phyloP scores from a whole-genome alignment of 2,888 invertebrate genomes.

The Mimumesa dahlbomi region DNA sequence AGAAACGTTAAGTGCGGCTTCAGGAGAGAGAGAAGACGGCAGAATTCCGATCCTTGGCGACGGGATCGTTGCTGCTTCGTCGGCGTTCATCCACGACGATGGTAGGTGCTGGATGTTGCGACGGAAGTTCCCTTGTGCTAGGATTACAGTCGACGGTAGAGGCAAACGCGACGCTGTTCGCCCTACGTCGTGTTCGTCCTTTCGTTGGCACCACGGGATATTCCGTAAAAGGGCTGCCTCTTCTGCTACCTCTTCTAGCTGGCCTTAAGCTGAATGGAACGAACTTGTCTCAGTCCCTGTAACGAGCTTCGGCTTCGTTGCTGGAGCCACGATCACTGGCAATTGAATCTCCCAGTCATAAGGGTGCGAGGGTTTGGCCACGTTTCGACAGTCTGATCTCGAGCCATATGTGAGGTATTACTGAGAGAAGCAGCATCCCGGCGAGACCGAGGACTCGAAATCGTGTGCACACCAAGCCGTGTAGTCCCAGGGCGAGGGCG shows the following conservation, averaged over 20 bases:
- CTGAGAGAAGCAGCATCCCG: conserved; percentile 81
- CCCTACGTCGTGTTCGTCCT: conserved; percentile 42
- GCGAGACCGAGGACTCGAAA: conserved; percentile 81
- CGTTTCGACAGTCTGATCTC: conserved; percentile 81
- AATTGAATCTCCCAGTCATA: conserved; percentile 76
- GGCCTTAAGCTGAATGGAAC: conserved; percentile 73
- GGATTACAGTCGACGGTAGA: conserved; percentile 35
- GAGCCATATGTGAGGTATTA: conserved; percentile 82
- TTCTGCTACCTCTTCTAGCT: conserved; percentile 35
- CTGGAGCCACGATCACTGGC: conserved; percentile 53
- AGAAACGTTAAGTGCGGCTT: conserved; percentile 6
- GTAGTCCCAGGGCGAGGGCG: conserved; percentile 83
- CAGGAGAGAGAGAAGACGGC: conserved; percentile 49
- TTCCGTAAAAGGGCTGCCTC: conserved; percentile 27
- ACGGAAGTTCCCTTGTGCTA: conserved; percentile 3
- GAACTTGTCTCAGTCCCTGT: conserved; percentile 76
- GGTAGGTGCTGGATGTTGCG: conserved; percentile 2
- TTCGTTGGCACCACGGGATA: conserved; percentile 7
- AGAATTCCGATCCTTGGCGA: conserved; percentile 11
- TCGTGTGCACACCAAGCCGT: conserved; percentile 83
- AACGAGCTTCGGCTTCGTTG: conserved; percentile 54
- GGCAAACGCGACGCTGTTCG: conserved; percentile 64
- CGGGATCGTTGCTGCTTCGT: conserved; percentile 32
- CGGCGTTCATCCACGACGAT: conserved; percentile 25
- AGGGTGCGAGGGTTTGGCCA: conserved; percentile 81